Conservation (phyloP, 1,140 invertebrate genomes). For the Zaprionus kolodkinae region DNA sequence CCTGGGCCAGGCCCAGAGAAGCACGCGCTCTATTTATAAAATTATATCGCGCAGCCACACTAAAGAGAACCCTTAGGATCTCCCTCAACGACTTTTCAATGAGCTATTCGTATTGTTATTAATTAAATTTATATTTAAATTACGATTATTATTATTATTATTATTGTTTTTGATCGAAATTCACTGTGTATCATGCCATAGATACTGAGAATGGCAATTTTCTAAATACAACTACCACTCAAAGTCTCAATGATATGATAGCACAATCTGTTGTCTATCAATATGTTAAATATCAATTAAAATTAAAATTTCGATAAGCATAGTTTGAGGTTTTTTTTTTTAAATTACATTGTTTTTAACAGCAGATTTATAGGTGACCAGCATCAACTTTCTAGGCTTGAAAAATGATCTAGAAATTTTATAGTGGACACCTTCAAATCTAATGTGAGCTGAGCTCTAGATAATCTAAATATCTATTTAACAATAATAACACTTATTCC, state of each 20-base stretch:
- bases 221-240: neutral
- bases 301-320: no score
- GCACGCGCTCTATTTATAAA: constrained; percentile 37
- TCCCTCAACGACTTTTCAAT: constrained; percentile 48
- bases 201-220: constrained; percentile 10
- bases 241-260: constrained; percentile 21
- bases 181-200: neutral
- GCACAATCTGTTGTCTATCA: neutral
- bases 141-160: neutral
- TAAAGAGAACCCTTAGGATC: neutral
- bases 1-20: constrained; percentile 10
- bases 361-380: neutral
- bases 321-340: no score
- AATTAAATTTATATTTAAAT: neutral
- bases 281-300: no score
- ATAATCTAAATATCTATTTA: no score
- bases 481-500: no score
- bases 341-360: neutral
- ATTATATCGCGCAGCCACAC: constrained; percentile 24
- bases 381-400: neutral
- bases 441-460: neutral
- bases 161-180: neutral
- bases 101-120: constrained; percentile 28
- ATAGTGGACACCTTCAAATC: neutral
- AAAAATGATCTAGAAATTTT: neutral